A percentile compares a stretch with the other conserved stretches of the same genome.
Evolutionary conservation across 2,797 vertebrate species (phyloP).

Genomic region (Trichosurus vulpecula): DNA sequence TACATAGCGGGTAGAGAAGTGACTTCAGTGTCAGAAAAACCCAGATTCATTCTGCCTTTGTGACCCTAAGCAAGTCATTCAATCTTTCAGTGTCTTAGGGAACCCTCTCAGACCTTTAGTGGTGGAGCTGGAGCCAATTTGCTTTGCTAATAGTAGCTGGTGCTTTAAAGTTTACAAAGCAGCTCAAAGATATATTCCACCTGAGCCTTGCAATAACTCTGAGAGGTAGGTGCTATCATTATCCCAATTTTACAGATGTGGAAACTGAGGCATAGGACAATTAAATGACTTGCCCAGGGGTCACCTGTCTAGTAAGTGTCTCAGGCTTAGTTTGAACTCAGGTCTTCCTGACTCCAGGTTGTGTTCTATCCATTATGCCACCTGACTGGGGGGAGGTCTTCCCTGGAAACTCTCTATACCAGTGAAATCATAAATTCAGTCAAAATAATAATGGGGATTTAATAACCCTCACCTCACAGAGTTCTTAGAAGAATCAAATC

Average conservation of each 20-base stretch:
- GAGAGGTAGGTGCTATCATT: background rate
- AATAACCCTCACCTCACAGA: too few relatives aligned
- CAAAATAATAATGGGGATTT: too few relatives aligned
- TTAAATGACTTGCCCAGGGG: too few relatives aligned
- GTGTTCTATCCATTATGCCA: too few relatives aligned
- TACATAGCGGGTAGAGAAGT: background rate
- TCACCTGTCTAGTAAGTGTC: too few relatives aligned
- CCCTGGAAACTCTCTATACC: too few relatives aligned
- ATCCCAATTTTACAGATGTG: background rate
- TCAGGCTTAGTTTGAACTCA: too few relatives aligned
- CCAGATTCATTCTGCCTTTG: background rate
- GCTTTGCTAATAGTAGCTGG: background rate
- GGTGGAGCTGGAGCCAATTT: background rate
- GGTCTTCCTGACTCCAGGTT: too few relatives aligned
- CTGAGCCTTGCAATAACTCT: background rate
- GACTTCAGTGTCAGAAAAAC: background rate
- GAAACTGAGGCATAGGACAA: background rate
- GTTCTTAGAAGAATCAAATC: too few relatives aligned
- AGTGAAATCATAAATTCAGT: too few relatives aligned
- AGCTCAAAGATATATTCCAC: background rate
- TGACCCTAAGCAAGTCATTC: background rate
- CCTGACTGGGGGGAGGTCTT: too few relatives aligned
- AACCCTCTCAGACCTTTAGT: background rate
- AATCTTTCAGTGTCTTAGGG: background rate
- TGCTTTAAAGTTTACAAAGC: background rate